Evolutionary conservation across 1,140 invertebrate species (phyloP), one percentile per base, ranked within the genome.

Genomic region (Cecropterus lyciades): DNA sequence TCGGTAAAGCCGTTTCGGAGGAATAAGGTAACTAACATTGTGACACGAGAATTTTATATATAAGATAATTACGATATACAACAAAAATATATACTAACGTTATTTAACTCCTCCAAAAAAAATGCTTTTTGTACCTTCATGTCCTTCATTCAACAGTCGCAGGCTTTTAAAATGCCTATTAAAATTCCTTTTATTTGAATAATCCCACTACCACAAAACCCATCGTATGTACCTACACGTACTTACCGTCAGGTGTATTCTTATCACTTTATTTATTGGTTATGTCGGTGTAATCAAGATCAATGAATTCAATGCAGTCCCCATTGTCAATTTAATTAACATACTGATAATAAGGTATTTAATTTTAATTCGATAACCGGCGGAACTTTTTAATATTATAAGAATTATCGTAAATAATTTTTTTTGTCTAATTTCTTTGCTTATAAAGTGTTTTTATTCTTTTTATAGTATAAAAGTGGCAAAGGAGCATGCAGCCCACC

Each of bases 191-290:
- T 59, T 46, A 59, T 59, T 59, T 42, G 56, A 30, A 48, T 59
- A 46, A 33, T 33, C 43, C 42, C n/a, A 16, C 13, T 59, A 59
- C 56, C 56, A 46, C 42, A 16, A 59, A 59, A 59, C 14, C 20
- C 33, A 57, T 57, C 17, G 33, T 37, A 37, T 37, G 33, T 37
- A 37, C 7, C 3, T 33, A 33, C 30, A 11, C 1, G 9, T 37
- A 37, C 11, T n/a, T 59, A 59, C 20, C 42, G 48, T 59, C 56
- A 59, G 56, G 56, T 59, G 56, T 24, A 59, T 57, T 59, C 43
- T 59, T 59, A 59, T 59, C 56, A 46, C 10, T 46, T 59, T 59
- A 59, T 59, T 59, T 59, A 59, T 59, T 59, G 45, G 42, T 30
- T 30, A 15, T 24, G 43, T 45, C 55, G 24, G 24, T 16, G 1